Conservation (phyloP, 2,888 invertebrate species). For the Antheraea assamensis region DNA sequence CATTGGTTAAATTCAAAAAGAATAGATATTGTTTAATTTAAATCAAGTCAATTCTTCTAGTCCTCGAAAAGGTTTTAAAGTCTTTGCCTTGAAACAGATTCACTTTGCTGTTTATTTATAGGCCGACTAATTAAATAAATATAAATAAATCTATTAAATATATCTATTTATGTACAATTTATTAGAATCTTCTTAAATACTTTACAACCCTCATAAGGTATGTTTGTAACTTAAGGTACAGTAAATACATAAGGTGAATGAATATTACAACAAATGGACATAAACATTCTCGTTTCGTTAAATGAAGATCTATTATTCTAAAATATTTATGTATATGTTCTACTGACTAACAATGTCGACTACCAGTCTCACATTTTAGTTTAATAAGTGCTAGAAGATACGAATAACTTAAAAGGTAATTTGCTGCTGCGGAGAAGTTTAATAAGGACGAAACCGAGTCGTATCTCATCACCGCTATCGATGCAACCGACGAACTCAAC, state of each 20-base stretch:
- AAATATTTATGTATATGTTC: conserved; percentile 76
- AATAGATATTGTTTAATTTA: conserved; percentile 17
- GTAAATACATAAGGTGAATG: conserved; percentile 65
- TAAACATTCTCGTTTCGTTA: conserved; percentile 66
- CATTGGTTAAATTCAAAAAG: conserved; percentile 42
- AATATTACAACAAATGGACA: conserved; percentile 67
- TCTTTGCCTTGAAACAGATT: conserved; percentile 31
- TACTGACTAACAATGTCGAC: conserved; percentile 81
- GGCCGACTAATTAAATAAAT: conserved; percentile 69
- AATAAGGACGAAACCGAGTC: conserved; percentile 75
- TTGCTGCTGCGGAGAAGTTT: conserved; percentile 65
- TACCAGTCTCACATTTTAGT: conserved; percentile 83
- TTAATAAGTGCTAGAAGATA: conserved; percentile 79
- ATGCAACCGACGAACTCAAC: conserved; percentile 42
- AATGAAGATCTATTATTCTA: conserved; percentile 73
- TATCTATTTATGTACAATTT: conserved; percentile 71
- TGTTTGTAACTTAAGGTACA: conserved; percentile 63
- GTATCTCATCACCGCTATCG: conserved; percentile 47
- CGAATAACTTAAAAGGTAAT: conserved; percentile 72
- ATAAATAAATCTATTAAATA: conserved; percentile 57
- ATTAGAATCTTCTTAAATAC: conserved; percentile 59
- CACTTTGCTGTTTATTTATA: conserved; percentile 51
- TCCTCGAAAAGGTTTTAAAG: conserved; percentile 19
- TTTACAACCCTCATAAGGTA: conserved; percentile 75
- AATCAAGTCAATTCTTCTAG: conserved; percentile 5